Conservation (phyloP, 2,888 invertebrate genomes). For the Atrina japonica region DNA sequence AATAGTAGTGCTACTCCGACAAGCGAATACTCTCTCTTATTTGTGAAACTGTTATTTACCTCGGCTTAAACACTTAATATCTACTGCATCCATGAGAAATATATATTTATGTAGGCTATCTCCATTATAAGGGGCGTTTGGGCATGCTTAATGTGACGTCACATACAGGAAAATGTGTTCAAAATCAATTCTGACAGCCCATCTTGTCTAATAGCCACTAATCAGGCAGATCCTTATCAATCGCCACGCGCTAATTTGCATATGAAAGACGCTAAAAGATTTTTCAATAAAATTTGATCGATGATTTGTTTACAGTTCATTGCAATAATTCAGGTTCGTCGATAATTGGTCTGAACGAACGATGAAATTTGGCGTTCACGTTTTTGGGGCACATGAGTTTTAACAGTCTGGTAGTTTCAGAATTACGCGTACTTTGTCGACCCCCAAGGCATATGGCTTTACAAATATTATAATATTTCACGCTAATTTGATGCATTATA, state of each 20-base stretch:
- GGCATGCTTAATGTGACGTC: constrained; percentile 49
- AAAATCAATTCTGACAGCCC: constrained; percentile 42
- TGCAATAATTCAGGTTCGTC: constrained; percentile 30
- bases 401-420: too few species aligned
- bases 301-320: constrained; percentile 41
- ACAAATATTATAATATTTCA: constrained; percentile 3
- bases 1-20: constrained; percentile 15
- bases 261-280: constrained; percentile 37
- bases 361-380: constrained; percentile 8
- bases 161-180: constrained; percentile 29
- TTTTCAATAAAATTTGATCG: constrained; percentile 33
- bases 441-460: neutral
- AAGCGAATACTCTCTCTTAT: constrained; percentile 32
- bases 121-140: constrained; percentile 35
- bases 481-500: neutral
- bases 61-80: constrained; percentile 37
- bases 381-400: neutral
- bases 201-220: constrained; percentile 34
- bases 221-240: constrained; percentile 37
- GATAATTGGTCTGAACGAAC: neutral
- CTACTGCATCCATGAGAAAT: constrained; percentile 36
- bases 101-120: constrained; percentile 42
- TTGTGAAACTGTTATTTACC: constrained; percentile 40
- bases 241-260: constrained; percentile 50
- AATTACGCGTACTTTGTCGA: too few species aligned